Conservation (phyloP, 2,888 invertebrate genomes). For the Tetranychus truncatus region DNA sequence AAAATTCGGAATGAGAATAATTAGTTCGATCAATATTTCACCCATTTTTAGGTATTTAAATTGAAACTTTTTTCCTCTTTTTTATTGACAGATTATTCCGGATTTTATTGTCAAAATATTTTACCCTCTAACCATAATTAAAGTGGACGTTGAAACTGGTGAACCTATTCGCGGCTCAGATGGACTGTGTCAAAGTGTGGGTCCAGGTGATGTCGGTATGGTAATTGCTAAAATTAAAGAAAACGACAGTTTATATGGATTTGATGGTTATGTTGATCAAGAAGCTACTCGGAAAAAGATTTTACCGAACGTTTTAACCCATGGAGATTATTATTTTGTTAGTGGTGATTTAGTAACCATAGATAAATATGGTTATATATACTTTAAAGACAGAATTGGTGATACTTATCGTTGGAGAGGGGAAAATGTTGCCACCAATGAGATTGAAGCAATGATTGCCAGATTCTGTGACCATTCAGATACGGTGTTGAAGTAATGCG, state of each 20-base stretch:
- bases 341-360: constrained; percentile 59
- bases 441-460: constrained; percentile 79
- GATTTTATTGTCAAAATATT: constrained; percentile 16
- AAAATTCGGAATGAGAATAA: constrained; percentile 1
- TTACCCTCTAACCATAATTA: constrained; percentile 43
- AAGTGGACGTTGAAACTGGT: constrained; percentile 67
- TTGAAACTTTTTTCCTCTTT: background rate
- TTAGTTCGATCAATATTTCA: background rate
- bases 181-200: constrained; percentile 37
- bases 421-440: constrained; percentile 94
- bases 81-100: background rate
- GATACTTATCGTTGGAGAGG: constrained; percentile 58
- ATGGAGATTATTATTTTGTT: constrained; percentile 53
- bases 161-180: constrained; percentile 35
- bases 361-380: constrained; percentile 77
- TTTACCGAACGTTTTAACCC: constrained; percentile 36
- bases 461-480: constrained; percentile 62
- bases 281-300: constrained; percentile 38
- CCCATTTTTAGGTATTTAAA: background rate
- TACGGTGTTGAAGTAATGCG: constrained; percentile 81
- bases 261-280: constrained; percentile 39
- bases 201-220: constrained; percentile 39
- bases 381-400: constrained; percentile 82
- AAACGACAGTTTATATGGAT: constrained; percentile 36
- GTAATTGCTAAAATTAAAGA: constrained; percentile 38